Evolutionary conservation across 2,797 vertebrate genomes (phyloP).

Genomic region (Catamblyrhynchus diadema): DNA sequence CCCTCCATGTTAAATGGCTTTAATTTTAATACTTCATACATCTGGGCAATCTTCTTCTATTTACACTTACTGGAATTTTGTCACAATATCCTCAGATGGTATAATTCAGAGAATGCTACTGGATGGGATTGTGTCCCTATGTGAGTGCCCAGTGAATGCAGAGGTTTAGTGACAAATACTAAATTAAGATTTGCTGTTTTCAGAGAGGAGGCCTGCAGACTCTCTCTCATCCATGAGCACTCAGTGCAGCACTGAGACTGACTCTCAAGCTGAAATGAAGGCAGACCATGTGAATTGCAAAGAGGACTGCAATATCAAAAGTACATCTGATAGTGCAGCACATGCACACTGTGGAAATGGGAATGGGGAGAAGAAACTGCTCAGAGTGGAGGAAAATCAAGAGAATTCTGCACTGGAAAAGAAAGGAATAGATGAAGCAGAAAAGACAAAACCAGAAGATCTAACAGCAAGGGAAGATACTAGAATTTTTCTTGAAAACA

Average conservation of each 20-base stretch:
- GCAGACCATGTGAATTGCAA: not conserved
- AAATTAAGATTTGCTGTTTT: constrained; percentile 26
- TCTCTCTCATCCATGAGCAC: constrained; percentile 69
- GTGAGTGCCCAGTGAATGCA: not conserved
- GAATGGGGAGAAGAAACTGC: not conserved
- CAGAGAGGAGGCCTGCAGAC: constrained; percentile 40
- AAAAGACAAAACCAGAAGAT: not conserved
- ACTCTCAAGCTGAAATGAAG: not conserved
- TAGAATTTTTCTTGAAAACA: not conserved
- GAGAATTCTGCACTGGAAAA: not conserved
- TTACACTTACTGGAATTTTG: not conserved
- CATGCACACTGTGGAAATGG: not conserved
- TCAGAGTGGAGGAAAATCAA: not conserved
- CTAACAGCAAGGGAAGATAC: not conserved
- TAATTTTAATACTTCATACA: not conserved
- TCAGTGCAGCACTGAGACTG: constrained; percentile 72
- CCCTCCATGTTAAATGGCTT: not conserved
- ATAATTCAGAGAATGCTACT: not conserved
- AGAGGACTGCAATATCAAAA: not conserved
- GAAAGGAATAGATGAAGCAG: not conserved
- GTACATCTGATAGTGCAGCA: not conserved
- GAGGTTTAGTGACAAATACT: not conserved
- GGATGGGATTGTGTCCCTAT: not conserved
- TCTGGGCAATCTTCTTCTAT: not conserved
- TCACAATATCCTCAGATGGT: not conserved